Evolutionary conservation across 2,888 invertebrate species (phyloP).

Genomic region (Seira sanloemensis): DNA sequence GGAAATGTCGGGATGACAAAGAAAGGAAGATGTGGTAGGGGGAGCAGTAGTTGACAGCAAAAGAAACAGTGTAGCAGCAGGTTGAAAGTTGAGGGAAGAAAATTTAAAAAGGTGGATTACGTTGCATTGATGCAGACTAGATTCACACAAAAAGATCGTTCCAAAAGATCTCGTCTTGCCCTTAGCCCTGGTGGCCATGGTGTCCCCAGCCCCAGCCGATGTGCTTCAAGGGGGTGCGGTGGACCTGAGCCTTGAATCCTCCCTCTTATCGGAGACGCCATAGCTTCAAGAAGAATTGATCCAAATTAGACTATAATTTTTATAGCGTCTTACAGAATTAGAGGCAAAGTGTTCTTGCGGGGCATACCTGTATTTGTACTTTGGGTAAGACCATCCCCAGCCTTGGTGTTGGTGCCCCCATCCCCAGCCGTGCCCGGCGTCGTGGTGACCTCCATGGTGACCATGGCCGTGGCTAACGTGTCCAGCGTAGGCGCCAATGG

Average conservation of each 20-base stretch:
- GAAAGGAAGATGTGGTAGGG: too few species aligned
- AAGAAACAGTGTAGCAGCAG: background rate
- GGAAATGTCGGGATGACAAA: background rate
- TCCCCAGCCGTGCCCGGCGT: background rate
- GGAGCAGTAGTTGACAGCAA: too few species aligned
- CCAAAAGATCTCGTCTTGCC: conserved; percentile 4
- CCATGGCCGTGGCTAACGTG: conserved; percentile 12
- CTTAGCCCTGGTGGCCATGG: conserved; percentile 9
- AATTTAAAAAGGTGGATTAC: background rate
- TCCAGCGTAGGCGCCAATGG: conserved; percentile 47
- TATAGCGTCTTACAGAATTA: too few species aligned
- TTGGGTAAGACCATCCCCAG: conserved; percentile 66
- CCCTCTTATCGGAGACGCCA: conserved; percentile 60
- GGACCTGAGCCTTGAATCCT: conserved; percentile 48
- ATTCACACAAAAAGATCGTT: conserved; percentile 14
- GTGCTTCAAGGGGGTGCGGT: conserved; percentile 48
- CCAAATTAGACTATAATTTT: background rate
- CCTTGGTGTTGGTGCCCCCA: conserved; percentile 39
- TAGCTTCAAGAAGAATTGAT: conserved; percentile 36
- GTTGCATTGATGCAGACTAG: too few species aligned
- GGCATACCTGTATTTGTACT: conserved; percentile 63
- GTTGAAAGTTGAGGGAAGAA: background rate
- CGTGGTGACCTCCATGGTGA: conserved; percentile 29
- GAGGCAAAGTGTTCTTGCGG: too few species aligned
- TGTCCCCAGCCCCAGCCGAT: conserved; percentile 43